phyloP scores from a whole-genome alignment of 2,888 invertebrate species.

The Endotricha flammealis region DNA sequence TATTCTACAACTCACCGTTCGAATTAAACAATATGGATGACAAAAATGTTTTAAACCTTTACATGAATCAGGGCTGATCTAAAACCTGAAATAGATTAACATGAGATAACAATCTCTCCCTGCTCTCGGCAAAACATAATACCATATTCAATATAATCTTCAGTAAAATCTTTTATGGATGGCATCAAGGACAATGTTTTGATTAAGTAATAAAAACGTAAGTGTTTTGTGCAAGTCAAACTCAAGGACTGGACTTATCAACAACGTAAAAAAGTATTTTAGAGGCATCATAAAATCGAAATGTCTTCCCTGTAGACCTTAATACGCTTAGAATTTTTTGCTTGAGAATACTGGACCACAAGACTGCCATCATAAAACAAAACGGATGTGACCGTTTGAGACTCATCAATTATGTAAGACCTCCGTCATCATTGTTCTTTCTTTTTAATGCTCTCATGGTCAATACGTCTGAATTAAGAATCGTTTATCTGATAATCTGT shows the following conservation, averaged over 20 bases:
- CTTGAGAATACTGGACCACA: slow-evolving; percentile 27
- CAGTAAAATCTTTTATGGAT: slow-evolving; percentile 3
- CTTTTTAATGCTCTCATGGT: slow-evolving; percentile 14
- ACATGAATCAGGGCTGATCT: no score
- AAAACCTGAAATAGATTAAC: slow-evolving; percentile 3
- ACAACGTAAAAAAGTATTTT: slow-evolving; percentile 12
- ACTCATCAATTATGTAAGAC: slow-evolving; percentile 55
- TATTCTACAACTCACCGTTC: no score
- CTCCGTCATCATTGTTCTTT: slow-evolving; percentile 16
- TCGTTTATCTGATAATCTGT: no score
- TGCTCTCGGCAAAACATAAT: no score
- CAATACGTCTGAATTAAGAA: no score
- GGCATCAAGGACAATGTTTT: slow-evolving; percentile 6
- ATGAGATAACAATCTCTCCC: no score
- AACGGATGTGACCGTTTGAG: slow-evolving; percentile 68
- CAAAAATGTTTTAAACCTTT: no score
- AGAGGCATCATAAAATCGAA: slow-evolving; percentile 8
- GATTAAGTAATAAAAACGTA: slow-evolving; percentile 9
- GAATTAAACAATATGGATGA: no score
- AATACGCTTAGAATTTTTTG: not conserved
- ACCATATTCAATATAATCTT: slow-evolving; percentile 3
- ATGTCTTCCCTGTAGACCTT: slow-evolving; percentile 2
- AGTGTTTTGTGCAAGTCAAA: slow-evolving; percentile 4
- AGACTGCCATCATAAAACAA: slow-evolving; percentile 42
- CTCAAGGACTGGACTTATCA: slow-evolving; percentile 9